phyloP scores from a whole-genome alignment of 2,888 invertebrate genomes.

The Hypselothyrea guttata region DNA sequence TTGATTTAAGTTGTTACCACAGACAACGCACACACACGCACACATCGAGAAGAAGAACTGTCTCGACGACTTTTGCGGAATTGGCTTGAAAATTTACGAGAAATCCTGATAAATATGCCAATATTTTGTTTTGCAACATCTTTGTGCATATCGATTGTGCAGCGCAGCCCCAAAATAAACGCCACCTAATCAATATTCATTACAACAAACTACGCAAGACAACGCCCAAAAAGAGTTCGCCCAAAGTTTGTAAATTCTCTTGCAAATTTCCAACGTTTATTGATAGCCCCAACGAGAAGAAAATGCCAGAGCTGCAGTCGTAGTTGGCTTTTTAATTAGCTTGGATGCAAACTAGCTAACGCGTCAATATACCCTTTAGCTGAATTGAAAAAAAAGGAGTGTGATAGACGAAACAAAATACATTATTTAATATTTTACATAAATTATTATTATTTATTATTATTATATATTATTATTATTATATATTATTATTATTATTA shows the following conservation, averaged over 20 bases:
- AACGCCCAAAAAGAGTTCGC: conserved; percentile 14
- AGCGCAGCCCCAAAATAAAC: conserved; percentile 28
- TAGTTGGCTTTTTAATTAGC: conserved; percentile 38
- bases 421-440: too few relatives aligned
- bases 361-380: conserved; percentile 3
- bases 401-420: too few relatives aligned
- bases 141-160: conserved; percentile 43
- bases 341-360: conserved; percentile 24
- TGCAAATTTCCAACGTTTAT: conserved; percentile 39
- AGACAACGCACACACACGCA: conserved; percentile 9
- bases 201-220: conserved; percentile 30
- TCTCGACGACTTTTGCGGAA: conserved; percentile 2
- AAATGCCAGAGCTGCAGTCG: not conserved
- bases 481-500: too few relatives aligned
- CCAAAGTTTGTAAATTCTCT: conserved; percentile 18
- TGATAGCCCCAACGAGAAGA: conserved; percentile 16
- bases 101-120: conserved; percentile 58
- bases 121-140: conserved; percentile 47
- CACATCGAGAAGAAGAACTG: not conserved
- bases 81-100: conserved; percentile 10
- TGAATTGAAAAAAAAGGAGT: too few relatives aligned
- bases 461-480: too few relatives aligned
- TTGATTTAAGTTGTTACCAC: conserved; percentile 61
- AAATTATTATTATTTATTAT: too few relatives aligned
- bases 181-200: conserved; percentile 70